phyloP scores from a whole-genome alignment of 2,797 vertebrate species.

The Cyclopterus lumpus region DNA sequence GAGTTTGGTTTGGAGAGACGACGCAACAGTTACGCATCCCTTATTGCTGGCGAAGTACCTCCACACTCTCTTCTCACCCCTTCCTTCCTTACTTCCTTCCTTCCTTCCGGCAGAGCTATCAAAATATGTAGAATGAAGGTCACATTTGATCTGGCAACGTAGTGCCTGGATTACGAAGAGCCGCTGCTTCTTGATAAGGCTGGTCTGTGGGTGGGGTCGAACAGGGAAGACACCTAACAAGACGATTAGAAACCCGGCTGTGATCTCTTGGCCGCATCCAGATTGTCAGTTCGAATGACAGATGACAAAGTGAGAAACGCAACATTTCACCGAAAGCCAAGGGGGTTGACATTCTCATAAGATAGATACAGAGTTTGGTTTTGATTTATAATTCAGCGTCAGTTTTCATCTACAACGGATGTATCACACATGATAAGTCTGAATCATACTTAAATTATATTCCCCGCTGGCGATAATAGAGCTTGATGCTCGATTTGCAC shows the following conservation, averaged over 20 bases:
- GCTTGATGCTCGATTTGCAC: background rate
- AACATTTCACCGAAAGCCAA: background rate
- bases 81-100: slow-evolving; percentile 12
- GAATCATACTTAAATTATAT: background rate
- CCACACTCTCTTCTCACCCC: background rate
- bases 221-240: background rate
- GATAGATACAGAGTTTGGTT: background rate
- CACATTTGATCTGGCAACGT: slow-evolving; percentile 58
- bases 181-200: slow-evolving; percentile 49
- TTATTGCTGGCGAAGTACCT: slow-evolving; percentile 9
- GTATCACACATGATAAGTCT: background rate
- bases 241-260: slow-evolving; percentile 19
- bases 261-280: slow-evolving; percentile 31
- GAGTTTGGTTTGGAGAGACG: background rate
- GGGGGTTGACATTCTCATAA: background rate
- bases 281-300: background rate
- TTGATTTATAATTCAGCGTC: background rate
- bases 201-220: slow-evolving; percentile 1
- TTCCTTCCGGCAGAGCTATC: slow-evolving; percentile 26
- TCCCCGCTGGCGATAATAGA: background rate
- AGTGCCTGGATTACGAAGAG: slow-evolving; percentile 59
- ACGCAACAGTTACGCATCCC: slow-evolving; percentile 35
- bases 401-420: background rate
- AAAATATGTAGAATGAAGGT: slow-evolving; percentile 21
- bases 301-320: background rate